Conservation (phyloP, 2,888 invertebrate species). For the Arenicola marina region DNA sequence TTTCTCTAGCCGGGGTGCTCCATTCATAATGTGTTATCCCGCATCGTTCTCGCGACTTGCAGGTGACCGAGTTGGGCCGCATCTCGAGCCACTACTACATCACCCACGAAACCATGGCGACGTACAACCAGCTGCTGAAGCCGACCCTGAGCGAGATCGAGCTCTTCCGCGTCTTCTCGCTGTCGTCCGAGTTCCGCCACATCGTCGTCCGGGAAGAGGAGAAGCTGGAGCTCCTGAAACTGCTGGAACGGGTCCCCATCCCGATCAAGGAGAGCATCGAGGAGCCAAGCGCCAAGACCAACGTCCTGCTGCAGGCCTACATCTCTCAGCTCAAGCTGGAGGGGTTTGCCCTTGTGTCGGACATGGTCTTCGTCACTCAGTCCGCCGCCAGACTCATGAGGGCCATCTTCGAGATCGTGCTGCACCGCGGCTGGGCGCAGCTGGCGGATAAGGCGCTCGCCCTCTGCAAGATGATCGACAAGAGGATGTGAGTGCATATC, state of each 20-base stretch:
- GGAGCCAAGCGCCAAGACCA: constrained; percentile 95
- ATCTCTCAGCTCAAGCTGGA: constrained; percentile 97
- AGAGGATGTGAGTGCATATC: constrained; percentile 73
- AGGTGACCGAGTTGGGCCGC: constrained; percentile 91
- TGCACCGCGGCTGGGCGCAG: constrained; percentile 93
- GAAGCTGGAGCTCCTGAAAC: constrained; percentile 91
- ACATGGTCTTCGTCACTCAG: constrained; percentile 99
- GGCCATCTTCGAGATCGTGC: constrained; percentile 96
- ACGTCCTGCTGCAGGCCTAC: constrained; percentile 90
- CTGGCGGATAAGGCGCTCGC: constrained; percentile 93
- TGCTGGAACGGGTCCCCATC: constrained; percentile 95
- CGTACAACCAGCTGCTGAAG: constrained; percentile 94
- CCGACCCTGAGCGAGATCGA: constrained; percentile 97
- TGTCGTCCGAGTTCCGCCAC: constrained; percentile 94
- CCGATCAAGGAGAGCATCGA: constrained; percentile 99
- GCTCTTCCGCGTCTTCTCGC: constrained; percentile 92
- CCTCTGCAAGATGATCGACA: constrained; percentile 98
- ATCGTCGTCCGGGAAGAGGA: constrained; percentile 87
- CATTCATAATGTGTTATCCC: too few relatives aligned
- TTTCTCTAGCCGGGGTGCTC: too few relatives aligned
- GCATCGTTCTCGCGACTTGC: too few relatives aligned
- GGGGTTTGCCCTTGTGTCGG: constrained; percentile 97
- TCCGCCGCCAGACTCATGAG: constrained; percentile 92
- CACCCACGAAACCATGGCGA: constrained; percentile 94
- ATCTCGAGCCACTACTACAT: constrained; percentile 99